Conservation (phyloP, 2,113 vertebrate genomes). For the Tachysurus vachellii region DNA sequence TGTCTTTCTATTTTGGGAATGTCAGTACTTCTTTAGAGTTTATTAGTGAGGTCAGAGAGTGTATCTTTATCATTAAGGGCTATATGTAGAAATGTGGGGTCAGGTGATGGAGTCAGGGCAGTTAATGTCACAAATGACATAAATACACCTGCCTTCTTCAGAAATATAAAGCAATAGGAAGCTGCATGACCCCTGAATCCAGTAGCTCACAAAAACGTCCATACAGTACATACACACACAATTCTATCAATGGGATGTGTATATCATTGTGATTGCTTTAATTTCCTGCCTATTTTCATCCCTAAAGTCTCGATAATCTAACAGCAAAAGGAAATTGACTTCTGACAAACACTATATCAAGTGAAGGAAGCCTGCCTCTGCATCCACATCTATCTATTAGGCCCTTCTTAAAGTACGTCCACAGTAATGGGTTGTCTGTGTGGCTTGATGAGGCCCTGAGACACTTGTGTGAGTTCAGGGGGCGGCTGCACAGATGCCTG, state of each 20-base stretch:
- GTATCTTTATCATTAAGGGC: conserved; percentile 10
- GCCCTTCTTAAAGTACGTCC: conserved; percentile 18
- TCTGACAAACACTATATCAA: conserved; percentile 22
- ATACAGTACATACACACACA: conserved; percentile 1
- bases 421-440: conserved; percentile 48
- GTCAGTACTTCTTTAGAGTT: conserved; percentile 25
- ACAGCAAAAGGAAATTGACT: conserved; percentile 48
- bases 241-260: conserved; percentile 9
- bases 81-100: conserved; percentile 22
- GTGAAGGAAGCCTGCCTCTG: conserved; percentile 38
- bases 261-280: conserved; percentile 1
- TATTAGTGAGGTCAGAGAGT: background rate
- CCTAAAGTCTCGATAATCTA: conserved; percentile 18
- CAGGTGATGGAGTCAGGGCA: conserved; percentile 17
- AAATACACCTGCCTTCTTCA: conserved; percentile 37
- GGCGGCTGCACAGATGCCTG: conserved; percentile 29
- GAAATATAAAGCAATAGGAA: conserved; percentile 36
- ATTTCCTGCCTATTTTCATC: conserved; percentile 17
- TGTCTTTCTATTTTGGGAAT: conserved; percentile 18
- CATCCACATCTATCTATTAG: conserved; percentile 56
- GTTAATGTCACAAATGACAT: conserved; percentile 42
- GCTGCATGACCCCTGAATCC: conserved; percentile 49
- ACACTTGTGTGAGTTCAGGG: conserved; percentile 55
- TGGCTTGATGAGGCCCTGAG: conserved; percentile 52
- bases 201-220: conserved; percentile 22